Conservation (phyloP, 2,797 vertebrate genomes). For the Galago senegalensis region DNA sequence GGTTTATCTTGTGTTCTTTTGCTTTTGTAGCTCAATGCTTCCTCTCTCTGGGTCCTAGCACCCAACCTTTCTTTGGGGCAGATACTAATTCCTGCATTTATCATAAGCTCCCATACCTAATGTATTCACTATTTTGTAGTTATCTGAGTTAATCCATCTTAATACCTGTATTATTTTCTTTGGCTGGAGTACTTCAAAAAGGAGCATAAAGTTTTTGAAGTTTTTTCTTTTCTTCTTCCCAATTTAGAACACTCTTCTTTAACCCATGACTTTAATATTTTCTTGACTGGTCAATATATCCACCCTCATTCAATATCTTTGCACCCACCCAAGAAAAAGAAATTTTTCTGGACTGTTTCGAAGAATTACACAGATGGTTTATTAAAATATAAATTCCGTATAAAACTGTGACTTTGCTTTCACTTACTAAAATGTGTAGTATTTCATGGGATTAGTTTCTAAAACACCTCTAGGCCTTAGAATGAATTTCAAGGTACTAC, state of each 20-base stretch:
- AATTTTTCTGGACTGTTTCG: slow-evolving; percentile 31
- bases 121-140: not conserved
- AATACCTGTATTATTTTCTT: slow-evolving; percentile 22
- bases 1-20: slow-evolving; percentile 10
- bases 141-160: not conserved
- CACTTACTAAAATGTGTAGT: not conserved
- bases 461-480: slow-evolving; percentile 16
- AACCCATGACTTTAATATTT: not conserved
- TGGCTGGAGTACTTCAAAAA: slow-evolving; percentile 7
- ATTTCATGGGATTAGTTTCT: slow-evolving; percentile 46
- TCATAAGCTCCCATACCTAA: not conserved
- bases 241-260: slow-evolving; percentile 26
- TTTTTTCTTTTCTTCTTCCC: not conserved
- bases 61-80: not conserved
- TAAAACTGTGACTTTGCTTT: slow-evolving; percentile 14
- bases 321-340: slow-evolving; percentile 14
- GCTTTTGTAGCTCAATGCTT: not conserved
- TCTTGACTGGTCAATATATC: not conserved
- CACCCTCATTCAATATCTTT: slow-evolving; percentile 13
- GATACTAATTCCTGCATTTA: not conserved
- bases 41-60: not conserved
- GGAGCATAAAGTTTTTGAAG: not conserved
- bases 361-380: slow-evolving; percentile 8
- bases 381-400: not conserved
- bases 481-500: not conserved